Evolutionary conservation across 2,113 vertebrate genomes (phyloP), one percentile per base, ranked within the genome.

Genomic region (Scophthalmus maximus): DNA sequence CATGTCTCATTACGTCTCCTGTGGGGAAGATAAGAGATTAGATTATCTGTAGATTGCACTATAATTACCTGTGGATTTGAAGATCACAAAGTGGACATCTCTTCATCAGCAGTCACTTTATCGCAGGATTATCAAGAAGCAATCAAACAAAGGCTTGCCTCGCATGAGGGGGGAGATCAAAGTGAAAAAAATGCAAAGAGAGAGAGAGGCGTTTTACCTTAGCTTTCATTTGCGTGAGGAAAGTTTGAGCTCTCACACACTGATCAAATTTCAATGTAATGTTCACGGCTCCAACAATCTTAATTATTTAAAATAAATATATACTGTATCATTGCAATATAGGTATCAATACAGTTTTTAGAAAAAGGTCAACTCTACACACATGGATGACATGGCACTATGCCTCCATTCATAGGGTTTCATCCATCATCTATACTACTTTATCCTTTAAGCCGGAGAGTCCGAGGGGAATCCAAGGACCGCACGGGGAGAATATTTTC

Each of bases 1-100:
- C 9, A 29, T 73, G 68, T 77, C 25, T 75, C 71, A 76, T 60
- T 49, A 67, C 49, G 46, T 75, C 50, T 78, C 80, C 72, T 79
- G 70, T 70, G 72, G 78, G 53, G 42, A 42, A 73, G 63, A 68
- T 71, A 61, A 82, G 40, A 82, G 87, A 91, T 92, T 89, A 79
- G 87, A 88, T 90, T 89, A 88, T 90, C 88, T 81, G 38, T 29
- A 76, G 81, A 92, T 91, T 82, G 73, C 63, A 51, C 51, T 49
- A 68, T 91, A 92, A 92, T 93, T 91, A 90, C 62, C 40, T 82
- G 73, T 78, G 87, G 86, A 90, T 90, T 89, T 79, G 64, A 77
- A 89, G 84, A 89, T 86, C 75, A 83, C 53, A 70, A 65, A 73
- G 68, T 88, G 68, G 86, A 76, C 80, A 82, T 88, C 81, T 86